A percentile compares a stretch with the other conserved stretches of the same genome.
These are phyloP conservation scores for Urechis unicinctus DNA, from an alignment of 2,888 invertebrate species.

Conservation along the genomic window DNA sequence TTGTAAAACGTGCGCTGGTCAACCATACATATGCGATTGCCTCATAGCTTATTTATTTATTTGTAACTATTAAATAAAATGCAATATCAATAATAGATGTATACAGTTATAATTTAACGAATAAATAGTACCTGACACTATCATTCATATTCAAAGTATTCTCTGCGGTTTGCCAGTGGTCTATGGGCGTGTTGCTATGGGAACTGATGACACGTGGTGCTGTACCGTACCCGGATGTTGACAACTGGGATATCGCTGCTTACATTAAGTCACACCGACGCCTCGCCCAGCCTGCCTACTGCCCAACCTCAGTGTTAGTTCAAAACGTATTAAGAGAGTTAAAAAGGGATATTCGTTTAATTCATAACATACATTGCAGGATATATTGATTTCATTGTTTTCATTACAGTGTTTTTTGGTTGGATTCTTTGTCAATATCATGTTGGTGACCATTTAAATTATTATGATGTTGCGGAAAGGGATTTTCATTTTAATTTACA, in stretches of 20 bases:
- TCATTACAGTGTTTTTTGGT: too few species aligned
- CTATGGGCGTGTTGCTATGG: slow-evolving; percentile 52
- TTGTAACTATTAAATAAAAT: too few species aligned
- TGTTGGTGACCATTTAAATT: too few species aligned
- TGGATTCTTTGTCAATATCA: too few species aligned
- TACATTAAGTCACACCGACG: slow-evolving; percentile 48
- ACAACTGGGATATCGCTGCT: slow-evolving; percentile 46
- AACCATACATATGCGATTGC: too few species aligned
- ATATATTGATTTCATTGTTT: too few species aligned
- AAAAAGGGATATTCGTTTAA: neutral
- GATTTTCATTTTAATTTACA: too few species aligned
- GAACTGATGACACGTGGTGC: slow-evolving; percentile 53
- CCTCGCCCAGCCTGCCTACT: slow-evolving; percentile 51
- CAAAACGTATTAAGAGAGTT: neutral
- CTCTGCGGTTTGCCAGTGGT: slow-evolving; percentile 41
- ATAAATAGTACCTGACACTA: neutral
- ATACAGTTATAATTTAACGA: neutral
- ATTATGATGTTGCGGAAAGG: too few species aligned
- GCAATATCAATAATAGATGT: too few species aligned
- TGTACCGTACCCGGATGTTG: slow-evolving; percentile 51
- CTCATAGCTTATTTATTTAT: too few species aligned
- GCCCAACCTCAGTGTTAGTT: slow-evolving; percentile 51
- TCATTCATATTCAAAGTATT: neutral
- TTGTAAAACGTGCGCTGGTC: too few species aligned
- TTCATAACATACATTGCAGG: neutral